A percentile compares a stretch with the other conserved stretches of the same genome.
phyloP scores from a whole-genome alignment of 2,888 invertebrate genomes.

The Sicus ferrugineus region DNA sequence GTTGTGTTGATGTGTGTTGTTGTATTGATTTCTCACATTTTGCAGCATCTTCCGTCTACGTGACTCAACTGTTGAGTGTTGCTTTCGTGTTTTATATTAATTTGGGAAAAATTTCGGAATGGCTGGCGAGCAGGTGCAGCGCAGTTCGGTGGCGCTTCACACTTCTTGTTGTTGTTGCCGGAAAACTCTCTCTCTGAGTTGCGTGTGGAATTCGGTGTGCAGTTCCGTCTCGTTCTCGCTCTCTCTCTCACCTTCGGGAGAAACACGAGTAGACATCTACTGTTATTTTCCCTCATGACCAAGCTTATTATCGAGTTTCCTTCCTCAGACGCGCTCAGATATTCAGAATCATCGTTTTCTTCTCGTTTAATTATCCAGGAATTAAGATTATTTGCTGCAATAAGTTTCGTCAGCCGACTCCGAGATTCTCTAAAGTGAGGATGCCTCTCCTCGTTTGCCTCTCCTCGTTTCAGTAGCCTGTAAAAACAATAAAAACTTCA shows the following conservation, averaged over 20 bases:
- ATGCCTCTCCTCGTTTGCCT: too few species aligned
- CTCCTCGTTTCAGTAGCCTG: too few species aligned
- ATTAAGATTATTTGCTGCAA: too few species aligned
- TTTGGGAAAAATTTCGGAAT: not conserved
- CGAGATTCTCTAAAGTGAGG: too few species aligned
- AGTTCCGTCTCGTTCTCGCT: too few species aligned
- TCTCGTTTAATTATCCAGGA: not conserved
- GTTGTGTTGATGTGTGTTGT: slow-evolving; percentile 18
- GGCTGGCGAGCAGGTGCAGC: not conserved
- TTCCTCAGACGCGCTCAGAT: not conserved
- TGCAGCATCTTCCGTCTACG: slow-evolving; percentile 27
- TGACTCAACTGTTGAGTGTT: slow-evolving; percentile 4
- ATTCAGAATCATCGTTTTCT: not conserved
- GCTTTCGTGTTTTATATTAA: not conserved
- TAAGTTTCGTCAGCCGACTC: too few species aligned
- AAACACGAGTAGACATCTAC: too few species aligned
- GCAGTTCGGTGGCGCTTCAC: not conserved
- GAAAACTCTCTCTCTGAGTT: too few species aligned
- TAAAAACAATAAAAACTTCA: slow-evolving; percentile 53
- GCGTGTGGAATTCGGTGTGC: too few species aligned
- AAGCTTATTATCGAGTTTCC: too few species aligned
- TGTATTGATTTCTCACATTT: slow-evolving; percentile 21
- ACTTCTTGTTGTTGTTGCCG: not conserved
- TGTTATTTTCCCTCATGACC: too few species aligned
- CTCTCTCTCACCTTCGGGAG: too few species aligned